phyloP scores from a whole-genome alignment of 2,888 invertebrate species.

The Prostheceraeus crozeri region DNA sequence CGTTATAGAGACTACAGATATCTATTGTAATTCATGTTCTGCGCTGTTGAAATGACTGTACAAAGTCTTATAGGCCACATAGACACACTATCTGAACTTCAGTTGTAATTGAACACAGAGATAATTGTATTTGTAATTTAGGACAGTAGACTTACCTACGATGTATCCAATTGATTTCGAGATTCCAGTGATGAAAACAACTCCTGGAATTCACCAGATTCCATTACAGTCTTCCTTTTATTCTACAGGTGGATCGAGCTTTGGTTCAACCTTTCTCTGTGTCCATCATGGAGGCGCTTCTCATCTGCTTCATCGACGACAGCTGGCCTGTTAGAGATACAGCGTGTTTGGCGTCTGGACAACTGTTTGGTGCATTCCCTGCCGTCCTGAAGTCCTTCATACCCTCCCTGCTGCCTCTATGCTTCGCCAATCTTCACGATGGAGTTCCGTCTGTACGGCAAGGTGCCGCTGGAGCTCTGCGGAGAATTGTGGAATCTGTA shows the following conservation, averaged over 20 bases:
- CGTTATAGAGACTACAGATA: too few species aligned
- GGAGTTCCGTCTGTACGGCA: conserved; percentile 61
- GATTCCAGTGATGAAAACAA: too few species aligned
- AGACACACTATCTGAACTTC: too few species aligned
- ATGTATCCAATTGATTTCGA: too few species aligned
- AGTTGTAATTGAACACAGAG: too few species aligned
- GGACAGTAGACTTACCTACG: too few species aligned
- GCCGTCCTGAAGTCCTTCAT: conserved; percentile 42
- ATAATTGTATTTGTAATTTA: too few species aligned
- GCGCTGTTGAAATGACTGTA: too few species aligned
- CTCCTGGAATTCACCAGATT: too few species aligned
- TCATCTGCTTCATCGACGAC: conserved; percentile 60
- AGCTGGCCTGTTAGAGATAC: conserved; percentile 62
- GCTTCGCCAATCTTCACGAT: conserved; percentile 59
- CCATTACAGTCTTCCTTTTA: too few species aligned
- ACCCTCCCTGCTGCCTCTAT: conserved; percentile 57
- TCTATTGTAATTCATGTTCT: too few species aligned
- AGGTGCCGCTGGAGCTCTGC: conserved; percentile 57
- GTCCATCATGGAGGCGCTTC: conserved; percentile 57
- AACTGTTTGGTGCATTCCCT: conserved; percentile 33
- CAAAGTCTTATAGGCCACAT: too few species aligned
- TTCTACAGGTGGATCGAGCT: conserved; percentile 48
- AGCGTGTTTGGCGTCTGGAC: conserved; percentile 35
- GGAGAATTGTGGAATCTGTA: neutral
- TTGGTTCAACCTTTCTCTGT: conserved; percentile 57